Evolutionary conservation across 1,140 invertebrate genomes (phyloP), one percentile per base, ranked within the genome.

Genomic region (Pogonognathellus flavescens): DNA sequence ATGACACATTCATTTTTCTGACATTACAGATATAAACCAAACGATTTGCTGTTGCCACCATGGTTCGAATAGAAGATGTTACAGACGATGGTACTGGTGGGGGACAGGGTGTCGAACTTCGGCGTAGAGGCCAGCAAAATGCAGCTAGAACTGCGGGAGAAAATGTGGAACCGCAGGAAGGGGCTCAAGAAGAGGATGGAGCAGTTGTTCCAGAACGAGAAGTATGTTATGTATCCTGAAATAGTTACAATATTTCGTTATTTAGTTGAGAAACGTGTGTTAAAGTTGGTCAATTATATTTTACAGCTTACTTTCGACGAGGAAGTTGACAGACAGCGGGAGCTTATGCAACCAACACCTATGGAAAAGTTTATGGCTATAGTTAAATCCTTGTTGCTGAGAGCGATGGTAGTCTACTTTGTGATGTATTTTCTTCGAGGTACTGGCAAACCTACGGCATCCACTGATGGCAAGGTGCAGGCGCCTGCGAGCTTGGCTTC

Each of bases 341-440:
- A 90, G 18, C 90, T 82, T 91, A 91, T 70, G n/a, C 94, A 95
- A 89, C 94, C 94, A 20, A 92, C 93, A 1, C 93, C 93, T 90
- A 91, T 94, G 90, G 95, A 96, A 91, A 96, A 95, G 20, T 95
- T 97, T 89, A 94, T 96, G 90, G 93, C 95, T 1, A 93, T 97
- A 80, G 93, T 93, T 6, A 97, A 97, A 90, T 95, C 95, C 0
- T 90, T 97, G 20, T 94, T 97, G 66, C 92, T 98, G 76, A 92
- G 97, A 89, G 97, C 95, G 62, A 90, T 99, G 31, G 95, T 99
- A 80, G 96, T 99, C 86, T 99, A 99, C 91, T 97, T 98, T 88
- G 95, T 99, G 13, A 96, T 95, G 83, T 97, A 95, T 50, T 96
- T 98, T 90, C 98, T 99, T 90, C 93, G 95, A 87, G 92, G 93